Base-by-base conservation (phyloP, 2,797 vertebrate species). In the Sebastes reedi region DNA sequence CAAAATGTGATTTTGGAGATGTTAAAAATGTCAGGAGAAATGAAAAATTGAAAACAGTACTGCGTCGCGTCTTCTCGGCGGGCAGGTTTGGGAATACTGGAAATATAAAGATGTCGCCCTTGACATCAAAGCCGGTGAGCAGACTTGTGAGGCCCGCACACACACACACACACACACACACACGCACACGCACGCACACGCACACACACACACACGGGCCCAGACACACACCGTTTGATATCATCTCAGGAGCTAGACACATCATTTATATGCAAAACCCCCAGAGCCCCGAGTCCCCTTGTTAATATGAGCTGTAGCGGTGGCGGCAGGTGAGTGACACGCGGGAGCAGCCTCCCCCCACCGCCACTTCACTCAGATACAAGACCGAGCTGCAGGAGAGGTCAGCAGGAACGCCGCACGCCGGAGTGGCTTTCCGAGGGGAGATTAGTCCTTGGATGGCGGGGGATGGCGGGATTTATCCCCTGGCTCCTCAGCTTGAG, bases 211-310 rank as follows among this genome's bases (percentile, higher is more conserved):
- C 50, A 76, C 67, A 68, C 30, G 52, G 29, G 24, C 66, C 42
- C 54, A 72, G 56, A 86, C 78, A 80, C 74, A 69, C 68, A 74
- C 11, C 12, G 75, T 86, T 81, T 87, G 87, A 94, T 91, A 85
- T 86, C 80, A 91, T 92, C 88, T 90, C n/a, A 30, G 83, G 62
- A 89, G 72, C 80, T 27, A 90, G 88, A 91, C 88, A 80, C 82
- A 87, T 91, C 75, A 95, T 95, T 94, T 94, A 94, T 94, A 95
- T 93, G 94, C 94, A 94, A 94, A 91, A 84, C 80, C 88, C 86
- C 89, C 73, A 8, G 82, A 92, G 87, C 88, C 87, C 86, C 8
- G 30, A 79, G 75, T 82, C 88, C 83, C 89, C 90, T 93, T 89
- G 92, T 91, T 91, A 91, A 91, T 89, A 85, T 84, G 88, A 92